Conservation (phyloP, 2,113 vertebrate species). For the Hemibagrus wyckioides region DNA sequence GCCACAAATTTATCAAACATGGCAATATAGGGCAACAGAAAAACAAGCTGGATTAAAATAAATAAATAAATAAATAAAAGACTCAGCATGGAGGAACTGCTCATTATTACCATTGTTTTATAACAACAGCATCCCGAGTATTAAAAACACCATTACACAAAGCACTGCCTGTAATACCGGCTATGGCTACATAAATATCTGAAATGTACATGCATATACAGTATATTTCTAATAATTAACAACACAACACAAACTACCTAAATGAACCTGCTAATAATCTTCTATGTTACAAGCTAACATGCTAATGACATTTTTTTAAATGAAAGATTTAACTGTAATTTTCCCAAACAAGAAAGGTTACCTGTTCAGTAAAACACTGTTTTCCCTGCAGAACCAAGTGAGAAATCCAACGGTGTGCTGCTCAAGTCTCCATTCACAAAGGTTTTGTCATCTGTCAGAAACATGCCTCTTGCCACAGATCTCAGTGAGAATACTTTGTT, state of each 20-base stretch:
- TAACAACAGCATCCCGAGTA: not conserved
- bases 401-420: not conserved
- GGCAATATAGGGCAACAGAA: not conserved
- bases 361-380: not conserved
- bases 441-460: not conserved
- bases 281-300: not conserved
- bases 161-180: not conserved
- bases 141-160: not conserved
- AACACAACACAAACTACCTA: not conserved
- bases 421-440: not conserved
- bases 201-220: not conserved
- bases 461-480: not conserved
- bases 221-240: not conserved
- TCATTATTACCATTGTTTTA: not conserved
- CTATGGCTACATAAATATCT: not conserved
- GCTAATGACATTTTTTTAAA: not conserved
- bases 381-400: not conserved
- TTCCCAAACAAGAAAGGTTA: not conserved
- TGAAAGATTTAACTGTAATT: not conserved
- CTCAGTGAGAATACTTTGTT: not conserved
- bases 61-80: not conserved
- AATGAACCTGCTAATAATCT: not conserved
- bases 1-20: not conserved
- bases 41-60: not conserved
- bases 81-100: not conserved